These are phyloP conservation scores for Philaenus spumarius DNA, from an alignment of 1,140 invertebrate genomes.

Conservation along the genomic window DNA sequence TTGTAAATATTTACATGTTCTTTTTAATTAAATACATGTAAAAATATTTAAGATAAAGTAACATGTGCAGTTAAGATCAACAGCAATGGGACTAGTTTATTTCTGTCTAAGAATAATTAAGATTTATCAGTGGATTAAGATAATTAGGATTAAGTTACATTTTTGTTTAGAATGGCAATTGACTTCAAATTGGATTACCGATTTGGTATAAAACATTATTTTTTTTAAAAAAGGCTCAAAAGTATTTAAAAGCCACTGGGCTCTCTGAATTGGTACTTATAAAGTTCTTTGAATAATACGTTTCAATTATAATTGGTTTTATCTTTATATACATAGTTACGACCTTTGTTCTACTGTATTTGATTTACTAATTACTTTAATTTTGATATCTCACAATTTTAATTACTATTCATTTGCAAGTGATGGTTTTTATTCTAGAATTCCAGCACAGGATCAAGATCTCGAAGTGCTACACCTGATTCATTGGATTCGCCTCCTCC, in stretches of 20 bases:
- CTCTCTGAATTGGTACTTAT: not conserved
- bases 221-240: not conserved
- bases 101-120: not conserved
- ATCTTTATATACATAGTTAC: not conserved
- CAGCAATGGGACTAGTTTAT: too few species aligned
- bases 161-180: not conserved
- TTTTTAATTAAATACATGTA: too few species aligned
- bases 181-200: not conserved
- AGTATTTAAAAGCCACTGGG: not conserved
- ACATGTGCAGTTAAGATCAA: too few species aligned
- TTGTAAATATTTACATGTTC: too few species aligned
- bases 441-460: conserved; percentile 64
- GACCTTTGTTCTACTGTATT: not conserved
- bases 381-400: not conserved
- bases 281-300: not conserved
- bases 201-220: not conserved
- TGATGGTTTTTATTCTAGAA: conserved; percentile 41
- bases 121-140: too few species aligned
- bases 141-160: too few species aligned
- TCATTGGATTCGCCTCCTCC: conserved; percentile 64
- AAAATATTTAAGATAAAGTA: too few species aligned
- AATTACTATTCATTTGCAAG: conserved; percentile 15
- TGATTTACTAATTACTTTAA: not conserved
- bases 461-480: conserved; percentile 80
- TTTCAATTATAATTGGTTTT: too few species aligned